Evolutionary conservation across 2,113 vertebrate species (phyloP).

Genomic region (Hyla sarda): DNA sequence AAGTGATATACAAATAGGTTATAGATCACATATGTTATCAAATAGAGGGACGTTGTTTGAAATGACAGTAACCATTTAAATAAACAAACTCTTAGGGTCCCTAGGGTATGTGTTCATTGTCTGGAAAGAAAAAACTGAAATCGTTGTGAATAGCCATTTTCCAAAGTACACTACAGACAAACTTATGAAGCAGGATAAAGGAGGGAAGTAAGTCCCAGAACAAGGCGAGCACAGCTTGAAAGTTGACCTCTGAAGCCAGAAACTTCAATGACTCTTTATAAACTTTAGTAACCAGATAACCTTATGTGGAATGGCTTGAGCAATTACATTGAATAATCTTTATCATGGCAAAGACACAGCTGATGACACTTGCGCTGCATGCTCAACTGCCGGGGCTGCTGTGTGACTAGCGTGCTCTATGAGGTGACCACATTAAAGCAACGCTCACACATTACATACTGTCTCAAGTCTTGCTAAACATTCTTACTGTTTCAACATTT

Average conservation of each 20-base stretch:
- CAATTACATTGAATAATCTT: not conserved
- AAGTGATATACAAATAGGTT: too few species aligned
- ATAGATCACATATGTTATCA: too few species aligned
- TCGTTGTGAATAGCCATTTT: not conserved
- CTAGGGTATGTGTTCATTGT: too few species aligned
- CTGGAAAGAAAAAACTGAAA: not conserved
- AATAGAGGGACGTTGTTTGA: too few species aligned
- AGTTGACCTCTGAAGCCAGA: not conserved
- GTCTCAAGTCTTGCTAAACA: not conserved
- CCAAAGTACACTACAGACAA: not conserved
- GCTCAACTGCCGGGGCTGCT: not conserved
- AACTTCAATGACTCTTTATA: not conserved
- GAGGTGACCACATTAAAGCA: slow-evolving; percentile 1
- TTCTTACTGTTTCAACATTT: not conserved
- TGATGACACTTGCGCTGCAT: not conserved
- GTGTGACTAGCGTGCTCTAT: not conserved
- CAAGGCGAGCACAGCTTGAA: not conserved
- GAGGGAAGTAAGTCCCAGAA: not conserved
- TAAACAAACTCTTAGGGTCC: too few species aligned
- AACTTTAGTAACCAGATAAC: not conserved
- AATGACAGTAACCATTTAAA: too few species aligned
- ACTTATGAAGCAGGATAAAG: not conserved
- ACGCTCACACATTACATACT: not conserved
- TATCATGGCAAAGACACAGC: not conserved
- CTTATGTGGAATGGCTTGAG: not conserved